A percentile compares a stretch with the other conserved stretches of the same genome.
Evolutionary conservation across 2,113 vertebrate genomes (phyloP).

Genomic region (Podiceps cristatus): DNA sequence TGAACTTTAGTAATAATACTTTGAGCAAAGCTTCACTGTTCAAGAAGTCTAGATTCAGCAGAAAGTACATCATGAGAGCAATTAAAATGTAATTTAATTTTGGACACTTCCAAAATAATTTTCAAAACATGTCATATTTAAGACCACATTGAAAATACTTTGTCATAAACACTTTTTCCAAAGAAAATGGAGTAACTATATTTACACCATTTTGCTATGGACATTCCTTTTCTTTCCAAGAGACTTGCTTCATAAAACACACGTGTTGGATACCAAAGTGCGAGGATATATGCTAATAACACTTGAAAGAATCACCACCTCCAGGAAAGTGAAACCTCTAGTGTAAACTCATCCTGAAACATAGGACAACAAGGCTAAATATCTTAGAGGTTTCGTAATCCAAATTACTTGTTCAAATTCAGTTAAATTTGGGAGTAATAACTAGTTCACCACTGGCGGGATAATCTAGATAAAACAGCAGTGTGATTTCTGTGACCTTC

Average conservation of each 20-base stretch:
- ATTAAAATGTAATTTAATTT: background rate
- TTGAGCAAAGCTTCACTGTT: no score
- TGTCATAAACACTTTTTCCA: background rate
- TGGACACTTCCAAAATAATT: background rate
- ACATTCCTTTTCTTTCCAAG: background rate
- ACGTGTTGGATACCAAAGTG: rapidly evolving
- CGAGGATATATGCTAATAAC: rapidly evolving
- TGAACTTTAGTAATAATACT: background rate
- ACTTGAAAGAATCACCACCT: background rate
- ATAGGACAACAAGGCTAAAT: background rate
- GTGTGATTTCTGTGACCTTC: background rate
- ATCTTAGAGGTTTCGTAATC: background rate
- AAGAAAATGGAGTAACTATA: background rate
- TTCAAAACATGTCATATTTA: background rate
- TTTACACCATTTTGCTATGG: background rate
- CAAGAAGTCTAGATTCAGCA: background rate
- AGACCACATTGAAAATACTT: background rate
- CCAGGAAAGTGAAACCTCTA: background rate
- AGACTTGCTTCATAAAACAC: background rate
- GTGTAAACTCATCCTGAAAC: background rate
- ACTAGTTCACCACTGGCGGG: background rate
- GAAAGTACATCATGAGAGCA: background rate
- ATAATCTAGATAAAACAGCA: background rate
- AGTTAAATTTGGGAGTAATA: background rate
- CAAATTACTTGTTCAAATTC: background rate